Evolutionary conservation across 1,140 invertebrate species (phyloP).

Genomic region (Macrobrachium rosenbergii): DNA sequence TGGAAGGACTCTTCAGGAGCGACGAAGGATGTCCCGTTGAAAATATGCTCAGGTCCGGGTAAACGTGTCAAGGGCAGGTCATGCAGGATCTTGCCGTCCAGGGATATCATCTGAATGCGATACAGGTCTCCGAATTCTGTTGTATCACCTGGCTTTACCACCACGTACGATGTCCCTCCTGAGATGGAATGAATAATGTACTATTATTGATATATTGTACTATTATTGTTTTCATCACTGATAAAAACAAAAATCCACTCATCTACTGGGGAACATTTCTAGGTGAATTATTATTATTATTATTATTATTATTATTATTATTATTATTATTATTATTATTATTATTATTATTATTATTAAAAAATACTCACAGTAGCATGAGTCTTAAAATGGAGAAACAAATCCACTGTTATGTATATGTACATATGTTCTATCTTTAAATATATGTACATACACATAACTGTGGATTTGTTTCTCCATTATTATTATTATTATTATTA

Average conservation of each 20-base stretch:
- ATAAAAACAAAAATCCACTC: too few relatives aligned
- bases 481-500: too few relatives aligned
- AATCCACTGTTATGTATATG: too few relatives aligned
- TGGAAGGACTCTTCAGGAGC: constrained; percentile 74
- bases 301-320: too few relatives aligned
- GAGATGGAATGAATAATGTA: not conserved
- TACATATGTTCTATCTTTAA: too few relatives aligned
- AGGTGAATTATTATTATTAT: too few relatives aligned
- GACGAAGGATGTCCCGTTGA: constrained; percentile 71
- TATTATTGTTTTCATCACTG: not conserved
- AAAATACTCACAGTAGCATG: too few relatives aligned
- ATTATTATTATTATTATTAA: too few relatives aligned
- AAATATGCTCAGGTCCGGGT: constrained; percentile 69
- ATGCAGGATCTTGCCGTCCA: constrained; percentile 72
- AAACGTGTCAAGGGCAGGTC: constrained; percentile 70
- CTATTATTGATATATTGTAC: not conserved
- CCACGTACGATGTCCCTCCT: constrained; percentile 73
- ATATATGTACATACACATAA: too few relatives aligned
- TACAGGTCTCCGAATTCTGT: constrained; percentile 70
- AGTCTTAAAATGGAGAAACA: too few relatives aligned
- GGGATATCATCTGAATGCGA: constrained; percentile 72
- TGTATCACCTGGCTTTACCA: constrained; percentile 72
- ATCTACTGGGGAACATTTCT: not conserved
- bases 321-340: too few relatives aligned
- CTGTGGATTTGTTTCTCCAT: too few relatives aligned